These are phyloP conservation scores for Meriones psammophilus DNA, from an alignment of 2,797 vertebrate species.

Conservation along the genomic window DNA sequence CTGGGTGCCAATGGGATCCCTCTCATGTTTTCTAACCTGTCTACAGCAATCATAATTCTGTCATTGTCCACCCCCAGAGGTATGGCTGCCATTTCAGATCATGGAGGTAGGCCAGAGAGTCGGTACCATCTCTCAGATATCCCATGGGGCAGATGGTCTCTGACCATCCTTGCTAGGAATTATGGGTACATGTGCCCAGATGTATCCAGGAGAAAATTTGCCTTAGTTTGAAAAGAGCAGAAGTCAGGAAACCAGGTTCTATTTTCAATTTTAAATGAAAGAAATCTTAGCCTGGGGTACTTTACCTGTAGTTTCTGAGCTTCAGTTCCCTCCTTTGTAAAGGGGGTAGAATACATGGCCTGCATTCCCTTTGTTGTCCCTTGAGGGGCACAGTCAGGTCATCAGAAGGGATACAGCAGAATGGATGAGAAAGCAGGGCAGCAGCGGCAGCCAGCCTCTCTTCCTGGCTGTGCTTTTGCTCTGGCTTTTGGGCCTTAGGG, in stretches of 20 bases:
- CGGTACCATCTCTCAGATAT: background rate
- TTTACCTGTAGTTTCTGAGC: constrained; percentile 25
- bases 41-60: background rate
- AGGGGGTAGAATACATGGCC: background rate
- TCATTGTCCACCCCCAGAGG: background rate
- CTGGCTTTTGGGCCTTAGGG: constrained; percentile 64
- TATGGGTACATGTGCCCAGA: background rate
- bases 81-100: constrained; percentile 23
- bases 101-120: background rate
- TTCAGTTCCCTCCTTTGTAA: constrained; percentile 2
- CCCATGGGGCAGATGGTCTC: background rate
- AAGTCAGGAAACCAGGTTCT: constrained; percentile 17
- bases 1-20: fast-evolving
- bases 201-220: background rate
- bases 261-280: background rate
- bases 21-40: background rate
- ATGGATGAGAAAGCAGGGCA: constrained; percentile 42
- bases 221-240: background rate
- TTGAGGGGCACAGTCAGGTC: constrained; percentile 35
- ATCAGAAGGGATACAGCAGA: constrained; percentile 11
- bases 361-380: constrained; percentile 43
- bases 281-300: constrained; percentile 4
- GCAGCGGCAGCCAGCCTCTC: background rate
- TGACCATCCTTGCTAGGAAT: background rate
- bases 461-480: constrained; percentile 64